Base-by-base conservation (phyloP, 2,797 vertebrate species). In the Alcedo atthis region DNA sequence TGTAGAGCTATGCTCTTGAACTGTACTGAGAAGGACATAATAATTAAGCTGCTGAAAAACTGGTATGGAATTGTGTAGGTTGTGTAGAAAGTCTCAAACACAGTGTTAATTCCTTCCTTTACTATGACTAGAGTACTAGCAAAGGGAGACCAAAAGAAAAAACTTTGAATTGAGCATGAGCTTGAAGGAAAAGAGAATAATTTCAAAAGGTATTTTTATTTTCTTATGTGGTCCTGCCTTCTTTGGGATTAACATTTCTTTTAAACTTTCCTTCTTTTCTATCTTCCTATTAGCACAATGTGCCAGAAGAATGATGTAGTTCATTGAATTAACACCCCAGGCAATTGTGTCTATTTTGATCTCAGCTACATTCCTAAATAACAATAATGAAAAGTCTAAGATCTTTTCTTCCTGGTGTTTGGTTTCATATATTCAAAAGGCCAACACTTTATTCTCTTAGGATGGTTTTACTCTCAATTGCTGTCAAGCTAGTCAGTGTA, bases 401-500 rank as follows among this genome's bases (percentile, higher is more conserved):
- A 25, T n/a, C 57, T 85, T 91, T 91, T 10, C 22, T 93, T 91
- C 45, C n/a, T 46, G 8, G 13, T 63, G 17, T 76, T 93, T 85
- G 55, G 15, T 57, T 91, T 89, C 30, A 45, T 30, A 63, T 75
- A 83, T 92, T 86, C 53, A 83, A 85, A 87, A 91, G 35, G 26
- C 12, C 20, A 73, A 16, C 1, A 0, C 76, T 89, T 76, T 73
- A 67, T 63, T 78, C 43, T 55, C n/a, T 54, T 75, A 62, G 26
- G 51, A 85, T 66, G 35, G 24, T 90, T 91, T 91, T 89, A 37
- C 35, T 89, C 25, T 78, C 74, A 85, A 42, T 40, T 15, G 49
- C 30, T 84, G 63, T 91, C 33, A 83, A 81, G 48, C 45, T 73
- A 83, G 33, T 90, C 53, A 58, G 30, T 33, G 46, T 20, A 82